Conservation (phyloP, 2,888 invertebrate species). For the Cerceris rybyensis region DNA sequence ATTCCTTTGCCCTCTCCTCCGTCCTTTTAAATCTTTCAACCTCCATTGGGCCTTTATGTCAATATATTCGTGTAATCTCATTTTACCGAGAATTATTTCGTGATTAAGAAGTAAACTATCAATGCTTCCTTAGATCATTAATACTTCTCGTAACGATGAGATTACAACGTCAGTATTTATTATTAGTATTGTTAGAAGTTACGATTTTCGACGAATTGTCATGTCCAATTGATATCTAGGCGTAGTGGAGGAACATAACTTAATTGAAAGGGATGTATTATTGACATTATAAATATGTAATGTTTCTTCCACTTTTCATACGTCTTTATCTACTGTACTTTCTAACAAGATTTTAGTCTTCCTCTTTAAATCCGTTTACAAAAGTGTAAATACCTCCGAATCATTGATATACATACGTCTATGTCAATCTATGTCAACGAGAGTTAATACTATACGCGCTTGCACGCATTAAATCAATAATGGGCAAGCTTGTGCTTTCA, state of each 20-base stretch:
- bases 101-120: conserved; percentile 21
- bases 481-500: conserved; percentile 44
- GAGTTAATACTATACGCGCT: conserved; percentile 25
- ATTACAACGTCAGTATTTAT: conserved; percentile 48
- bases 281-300: conserved; percentile 21
- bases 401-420: not conserved
- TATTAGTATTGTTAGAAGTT: conserved; percentile 29
- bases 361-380: conserved; percentile 37
- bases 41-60: conserved; percentile 41
- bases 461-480: conserved; percentile 21
- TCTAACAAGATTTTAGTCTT: conserved; percentile 51
- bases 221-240: conserved; percentile 33
- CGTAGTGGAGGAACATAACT: conserved; percentile 25
- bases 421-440: conserved; percentile 4
- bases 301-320: conserved; percentile 48
- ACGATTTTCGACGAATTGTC: conserved; percentile 22
- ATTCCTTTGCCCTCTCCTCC: conserved; percentile 55
- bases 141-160: conserved; percentile 1
- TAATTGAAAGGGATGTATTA: conserved; percentile 26
- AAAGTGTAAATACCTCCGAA: conserved; percentile 31
- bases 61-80: conserved; percentile 31
- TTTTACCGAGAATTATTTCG: conserved; percentile 36
- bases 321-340: conserved; percentile 34
- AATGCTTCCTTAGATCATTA: not conserved
- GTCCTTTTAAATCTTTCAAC: conserved; percentile 50